Conservation (phyloP, 2,888 invertebrate species). For the Strigamia maritima region DNA sequence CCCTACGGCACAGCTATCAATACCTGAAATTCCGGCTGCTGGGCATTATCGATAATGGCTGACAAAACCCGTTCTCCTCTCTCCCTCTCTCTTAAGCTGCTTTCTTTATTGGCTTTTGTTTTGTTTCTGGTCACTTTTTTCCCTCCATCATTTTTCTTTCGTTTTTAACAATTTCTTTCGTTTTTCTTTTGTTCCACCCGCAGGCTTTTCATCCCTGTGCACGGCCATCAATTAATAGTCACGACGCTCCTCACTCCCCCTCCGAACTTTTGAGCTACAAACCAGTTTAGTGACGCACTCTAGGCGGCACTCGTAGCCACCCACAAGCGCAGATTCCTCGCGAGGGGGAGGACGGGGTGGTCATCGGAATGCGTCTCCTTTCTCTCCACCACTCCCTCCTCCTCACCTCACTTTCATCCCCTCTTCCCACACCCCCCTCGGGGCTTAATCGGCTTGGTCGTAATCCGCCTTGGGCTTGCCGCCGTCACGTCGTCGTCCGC, state of each 20-base stretch:
- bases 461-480: constrained; percentile 31
- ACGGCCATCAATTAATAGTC: constrained; percentile 32
- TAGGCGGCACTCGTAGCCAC: constrained; percentile 30
- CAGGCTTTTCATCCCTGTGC: constrained; percentile 15
- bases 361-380: constrained; percentile 28
- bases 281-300: constrained; percentile 32
- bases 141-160: neutral
- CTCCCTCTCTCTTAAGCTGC: neutral
- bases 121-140: neutral
- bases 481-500: constrained; percentile 31
- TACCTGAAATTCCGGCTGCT: constrained; percentile 30
- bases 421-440: neutral
- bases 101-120: constrained; percentile 26
- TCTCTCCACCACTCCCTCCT: neutral
- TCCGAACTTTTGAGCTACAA: neutral
- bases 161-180: neutral
- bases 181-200: neutral
- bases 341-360: constrained; percentile 32
- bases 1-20: constrained; percentile 23
- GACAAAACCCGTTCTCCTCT: neutral
- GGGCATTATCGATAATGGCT: constrained; percentile 30
- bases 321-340: constrained; percentile 29
- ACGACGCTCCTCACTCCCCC: constrained; percentile 30
- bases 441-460: constrained; percentile 34
- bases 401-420: neutral